phyloP scores from a whole-genome alignment of 2,888 invertebrate genomes.

The Drosophila incognita region DNA sequence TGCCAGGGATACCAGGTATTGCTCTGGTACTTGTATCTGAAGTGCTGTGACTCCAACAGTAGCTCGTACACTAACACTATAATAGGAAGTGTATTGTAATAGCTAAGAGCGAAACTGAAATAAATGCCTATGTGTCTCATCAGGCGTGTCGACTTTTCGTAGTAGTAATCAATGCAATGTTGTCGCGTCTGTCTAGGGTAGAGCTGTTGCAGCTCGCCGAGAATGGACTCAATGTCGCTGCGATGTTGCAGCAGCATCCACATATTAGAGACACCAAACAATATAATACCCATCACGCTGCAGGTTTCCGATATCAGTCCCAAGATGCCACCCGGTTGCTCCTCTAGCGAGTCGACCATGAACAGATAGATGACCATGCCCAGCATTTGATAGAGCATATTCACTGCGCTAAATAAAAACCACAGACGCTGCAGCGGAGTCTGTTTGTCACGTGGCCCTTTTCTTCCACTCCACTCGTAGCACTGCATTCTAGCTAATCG shows the following conservation, averaged over 20 bases:
- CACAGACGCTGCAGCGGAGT: constrained; percentile 24
- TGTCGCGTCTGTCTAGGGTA: constrained; percentile 1
- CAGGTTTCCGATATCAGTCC: constrained; percentile 61
- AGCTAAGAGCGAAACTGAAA: constrained; percentile 60
- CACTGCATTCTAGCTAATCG: constrained; percentile 54
- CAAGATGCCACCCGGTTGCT: constrained; percentile 37
- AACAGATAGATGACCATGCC: constrained; percentile 67
- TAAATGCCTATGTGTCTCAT: constrained; percentile 65
- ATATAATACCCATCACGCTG: constrained; percentile 63
- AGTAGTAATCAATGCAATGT: constrained; percentile 61
- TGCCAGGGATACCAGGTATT: constrained; percentile 83
- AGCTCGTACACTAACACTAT: constrained; percentile 62
- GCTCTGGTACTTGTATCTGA: constrained; percentile 72
- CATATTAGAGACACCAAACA: constrained; percentile 70
- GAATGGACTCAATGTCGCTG: constrained; percentile 54
- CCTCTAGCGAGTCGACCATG: constrained; percentile 17
- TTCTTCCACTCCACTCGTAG: constrained; percentile 56
- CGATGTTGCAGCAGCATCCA: constrained; percentile 59
- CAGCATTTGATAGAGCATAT: constrained; percentile 70
- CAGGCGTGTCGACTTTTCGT: constrained; percentile 42
- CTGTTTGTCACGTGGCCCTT: not conserved
- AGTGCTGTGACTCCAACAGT: constrained; percentile 25
- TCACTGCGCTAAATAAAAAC: constrained; percentile 59
- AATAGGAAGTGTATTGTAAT: constrained; percentile 74
- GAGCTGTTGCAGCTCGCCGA: constrained; percentile 47